Evolutionary conservation across 2,888 invertebrate species (phyloP), one percentile per base, ranked within the genome.

Genomic region (Calephelis perditalis): DNA sequence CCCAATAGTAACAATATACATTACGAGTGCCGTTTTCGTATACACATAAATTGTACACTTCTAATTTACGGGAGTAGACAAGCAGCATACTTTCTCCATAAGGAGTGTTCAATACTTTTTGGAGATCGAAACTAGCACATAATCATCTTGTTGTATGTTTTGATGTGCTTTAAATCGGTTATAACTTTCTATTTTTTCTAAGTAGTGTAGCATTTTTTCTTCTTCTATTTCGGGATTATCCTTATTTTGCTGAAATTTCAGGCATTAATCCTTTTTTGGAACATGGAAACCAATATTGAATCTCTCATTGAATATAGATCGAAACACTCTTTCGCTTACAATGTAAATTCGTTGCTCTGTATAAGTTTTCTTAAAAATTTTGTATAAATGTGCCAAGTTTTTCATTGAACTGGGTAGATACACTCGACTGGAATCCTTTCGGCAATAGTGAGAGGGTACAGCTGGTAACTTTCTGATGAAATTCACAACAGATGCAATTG

Each of bases 221-320:
- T 26, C 26, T 26, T 26, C 26, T 26, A 26, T 26, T 26, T 26
- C 26, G 3, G 26, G 26, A 26, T 26, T 26, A 26, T 26, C 3
- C 26, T 26, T 26, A 26, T 26, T 26, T 26, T 26, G 26, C 26
- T 15, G 26, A 40, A 56, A 12, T 40, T 45, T 10, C 3, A 63
- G 8, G 12, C 70, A 70, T 55, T 71, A 69, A 15, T 71, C 44
- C n/a, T 44, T 68, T 56, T 70, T 71, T 5, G 68, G 68, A 2
- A 69, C 62, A 62, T 69, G 67, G 26, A 71, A 69, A 5, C 62
- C 63, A n/a, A 68, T 68, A 45, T 69, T 69, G 49, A 70, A 68
- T 7, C 69, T 61, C 7, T 67, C 58, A 2, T 43, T 57, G 54
- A 70, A 70, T 58, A 70, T 64, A 49, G 63, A 59, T 11, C 68